These are phyloP conservation scores for Eclectus roratus DNA, from an alignment of 2,113 vertebrate species.

Conservation along the genomic window DNA sequence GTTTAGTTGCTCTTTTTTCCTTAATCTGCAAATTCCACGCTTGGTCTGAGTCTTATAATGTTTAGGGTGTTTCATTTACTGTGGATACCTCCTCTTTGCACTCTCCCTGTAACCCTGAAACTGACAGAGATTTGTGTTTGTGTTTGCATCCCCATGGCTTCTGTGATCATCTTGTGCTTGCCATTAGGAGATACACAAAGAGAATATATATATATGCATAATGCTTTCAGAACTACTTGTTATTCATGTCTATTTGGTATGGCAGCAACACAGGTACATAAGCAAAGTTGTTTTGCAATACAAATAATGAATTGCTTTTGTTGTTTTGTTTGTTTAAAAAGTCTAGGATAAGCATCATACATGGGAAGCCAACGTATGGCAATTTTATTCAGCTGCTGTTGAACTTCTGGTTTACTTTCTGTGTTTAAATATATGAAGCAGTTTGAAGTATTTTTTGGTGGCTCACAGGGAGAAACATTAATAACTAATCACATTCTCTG, in stretches of 20 bases:
- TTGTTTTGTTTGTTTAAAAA: not conserved
- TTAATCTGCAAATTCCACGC: not conserved
- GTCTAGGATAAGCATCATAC: not conserved
- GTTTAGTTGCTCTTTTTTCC: not conserved
- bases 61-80: not conserved
- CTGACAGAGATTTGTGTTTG: not conserved
- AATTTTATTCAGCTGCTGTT: not conserved
- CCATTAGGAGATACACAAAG: not conserved
- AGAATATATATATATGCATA: not conserved
- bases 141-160: not conserved
- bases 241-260: not conserved
- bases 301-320: not conserved
- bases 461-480: fast-evolving
- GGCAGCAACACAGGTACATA: not conserved
- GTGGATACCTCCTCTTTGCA: not conserved
- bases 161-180: not conserved
- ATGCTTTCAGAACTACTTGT: not conserved
- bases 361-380: fast-evolving
- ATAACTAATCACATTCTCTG: not conserved
- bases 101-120: not conserved
- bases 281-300: not conserved
- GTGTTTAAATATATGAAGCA: not conserved
- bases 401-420: not conserved
- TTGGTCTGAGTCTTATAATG: not conserved
- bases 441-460: not conserved